Evolutionary conservation across 2,797 vertebrate species (phyloP), one percentile per base, ranked within the genome.

Genomic region (Otolemur crassicaudatus): DNA sequence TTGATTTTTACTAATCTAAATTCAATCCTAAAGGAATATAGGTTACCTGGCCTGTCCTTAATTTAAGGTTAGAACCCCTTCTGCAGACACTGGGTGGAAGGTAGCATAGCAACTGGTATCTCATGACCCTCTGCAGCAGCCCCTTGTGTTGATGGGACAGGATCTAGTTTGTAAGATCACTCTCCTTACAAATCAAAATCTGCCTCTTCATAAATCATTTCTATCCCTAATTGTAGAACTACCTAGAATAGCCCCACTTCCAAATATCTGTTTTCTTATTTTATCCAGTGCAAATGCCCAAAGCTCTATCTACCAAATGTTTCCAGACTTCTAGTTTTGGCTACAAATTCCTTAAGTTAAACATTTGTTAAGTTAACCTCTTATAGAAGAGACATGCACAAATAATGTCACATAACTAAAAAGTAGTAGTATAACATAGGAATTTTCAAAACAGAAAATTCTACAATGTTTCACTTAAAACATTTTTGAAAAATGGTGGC

Each of bases 301-400:
- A 0, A 53, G 5, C 53, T 72, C 53, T 34, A 77, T 2, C 49
- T 29, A 94, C 11, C 31, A 87, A 37, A 89, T 11, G 19, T 63
- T 72, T 60, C 69, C 46, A 94, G 17, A 95, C 49, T 63, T 73
- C 61, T 61, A 65, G 22, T 81, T 87, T 87, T 58, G 46, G 40
- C 20, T 49, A n/a, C 17, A 83, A 43, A 92, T 69, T 84, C 40
- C 69, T 91, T 69, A 91, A 67, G 31, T 70, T 75, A 92, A 84
- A 72, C 56, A 85, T 96, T 94, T 97, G 96, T 90, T 93, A 56
- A 49, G 34, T 70, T 27, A 91, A 73, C 76, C 93, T n/a, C 94
- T 91, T 84, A 97, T 87, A 75, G 85, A 92, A 85, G 58, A 95
- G 83, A 97, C 97, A 97, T 91, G 91, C 37, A 67, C n/a, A 96